These are phyloP conservation scores for Erpobdella octoculata DNA, from an alignment of 2,888 invertebrate species.

Conservation along the genomic window DNA sequence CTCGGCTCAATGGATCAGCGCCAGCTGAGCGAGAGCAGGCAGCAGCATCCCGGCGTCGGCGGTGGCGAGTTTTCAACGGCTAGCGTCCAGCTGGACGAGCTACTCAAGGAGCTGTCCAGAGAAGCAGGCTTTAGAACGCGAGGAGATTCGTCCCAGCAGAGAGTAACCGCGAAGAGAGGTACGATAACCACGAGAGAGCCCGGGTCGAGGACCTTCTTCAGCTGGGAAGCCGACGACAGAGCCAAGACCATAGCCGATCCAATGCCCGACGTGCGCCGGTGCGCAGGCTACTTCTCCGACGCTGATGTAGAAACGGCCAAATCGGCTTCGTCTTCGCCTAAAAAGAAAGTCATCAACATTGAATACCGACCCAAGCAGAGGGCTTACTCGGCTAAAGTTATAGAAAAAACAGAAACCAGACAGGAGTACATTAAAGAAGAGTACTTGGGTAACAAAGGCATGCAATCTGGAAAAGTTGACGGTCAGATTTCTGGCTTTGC, in stretches of 20 bases:
- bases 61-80: neutral
- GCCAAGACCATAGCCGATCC: neutral
- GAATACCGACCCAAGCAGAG: slow-evolving; percentile 17
- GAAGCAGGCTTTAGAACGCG: slow-evolving; percentile 19
- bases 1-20: no score
- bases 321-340: neutral
- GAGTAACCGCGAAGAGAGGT: neutral
- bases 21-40: neutral
- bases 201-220: neutral
- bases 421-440: slow-evolving; percentile 20
- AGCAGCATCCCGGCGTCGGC: neutral
- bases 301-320: neutral
- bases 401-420: slow-evolving; percentile 12
- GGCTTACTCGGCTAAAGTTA: slow-evolving; percentile 9
- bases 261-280: neutral
- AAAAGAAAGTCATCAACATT: slow-evolving; percentile 13
- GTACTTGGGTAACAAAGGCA: slow-evolving; percentile 6
- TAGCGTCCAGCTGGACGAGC: slow-evolving; percentile 14
- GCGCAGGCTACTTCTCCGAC: neutral
- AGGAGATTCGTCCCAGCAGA: neutral
- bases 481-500: neutral
- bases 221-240: slow-evolving; percentile 6
- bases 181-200: neutral
- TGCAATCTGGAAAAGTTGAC: neutral
- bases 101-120: slow-evolving; percentile 9